phyloP scores from a whole-genome alignment of 1,140 invertebrate genomes.

The Cherax quadricarinatus region DNA sequence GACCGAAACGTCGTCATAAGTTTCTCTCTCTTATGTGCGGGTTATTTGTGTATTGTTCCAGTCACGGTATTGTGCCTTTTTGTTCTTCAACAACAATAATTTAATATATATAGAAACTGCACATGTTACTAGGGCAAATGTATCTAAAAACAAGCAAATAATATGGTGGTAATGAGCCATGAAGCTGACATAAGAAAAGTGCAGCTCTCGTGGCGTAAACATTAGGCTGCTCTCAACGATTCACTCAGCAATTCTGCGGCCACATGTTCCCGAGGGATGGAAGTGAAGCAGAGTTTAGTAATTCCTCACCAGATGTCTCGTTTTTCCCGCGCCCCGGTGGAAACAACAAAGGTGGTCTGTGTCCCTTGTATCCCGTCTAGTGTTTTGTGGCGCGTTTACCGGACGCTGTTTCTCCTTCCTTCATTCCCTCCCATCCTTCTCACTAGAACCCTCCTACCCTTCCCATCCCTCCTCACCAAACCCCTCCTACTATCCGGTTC shows the following conservation, averaged over 20 bases:
- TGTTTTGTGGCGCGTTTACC: constrained; percentile 19
- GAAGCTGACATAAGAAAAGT: not conserved
- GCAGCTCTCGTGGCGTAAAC: not conserved
- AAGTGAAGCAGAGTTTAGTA: constrained; percentile 25
- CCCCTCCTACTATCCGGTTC: not conserved
- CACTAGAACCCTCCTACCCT: no score
- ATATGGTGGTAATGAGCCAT: no score
- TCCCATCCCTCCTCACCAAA: not conserved
- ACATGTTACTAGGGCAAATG: no score
- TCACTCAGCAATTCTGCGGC: constrained; percentile 13
- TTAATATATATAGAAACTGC: no score
- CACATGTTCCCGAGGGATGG: constrained; percentile 20
- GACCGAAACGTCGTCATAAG: no score
- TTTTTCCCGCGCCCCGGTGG: constrained; percentile 16
- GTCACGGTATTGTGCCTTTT: no score
- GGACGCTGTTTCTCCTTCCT: not conserved
- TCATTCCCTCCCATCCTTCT: not conserved
- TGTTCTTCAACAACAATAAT: no score
- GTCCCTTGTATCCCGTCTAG: constrained; percentile 6
- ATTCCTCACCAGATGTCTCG: constrained; percentile 43
- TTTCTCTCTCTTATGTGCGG: no score
- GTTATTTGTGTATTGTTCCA: no score
- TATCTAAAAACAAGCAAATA: no score
- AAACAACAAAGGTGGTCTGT: constrained; percentile 38
- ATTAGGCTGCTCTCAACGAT: not conserved